Base-by-base conservation (phyloP, 2,113 vertebrate genomes). In the Peromyscus polionotus region DNA sequence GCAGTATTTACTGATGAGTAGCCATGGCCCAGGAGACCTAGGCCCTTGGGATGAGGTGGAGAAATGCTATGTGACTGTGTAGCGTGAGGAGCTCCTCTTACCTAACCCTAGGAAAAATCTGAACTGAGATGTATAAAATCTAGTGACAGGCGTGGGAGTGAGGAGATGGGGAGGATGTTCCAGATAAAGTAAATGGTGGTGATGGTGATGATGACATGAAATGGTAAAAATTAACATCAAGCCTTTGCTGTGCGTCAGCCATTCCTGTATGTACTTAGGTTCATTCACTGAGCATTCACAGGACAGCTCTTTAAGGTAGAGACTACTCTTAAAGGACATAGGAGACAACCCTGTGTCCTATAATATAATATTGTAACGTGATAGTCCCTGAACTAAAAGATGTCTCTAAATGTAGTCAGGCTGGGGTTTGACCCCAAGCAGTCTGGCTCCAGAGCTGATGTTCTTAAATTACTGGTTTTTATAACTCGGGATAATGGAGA, bases 391-490 rank as follows among this genome's bases (percentile, higher is more conserved):
- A 91, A 59, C 1, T 90, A 83, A 79, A 51, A 65, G 2, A 16
- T 20, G 9, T 61, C 31, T 68, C 16, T 51, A 67, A 90, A 86
- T 33, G 24, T 1, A 19, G 33, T 84, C 26, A 61, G 91, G 84
- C 80, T 95, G 63, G 26, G 28, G 42, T 92, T 73, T 94, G 79
- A 90, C 90, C 79, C 33, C 36, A 63, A 68, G 51, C 65, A 48
- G 33, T 75, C 28, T 89, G 94, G 39, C 54, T 96, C n/a, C n/a
- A 81, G 95, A 91, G 26, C 36, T 42, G 22, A 3, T 86, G 19
- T 96, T 93, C 85, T 77, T 79, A 86, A 76, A 83, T 96, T 36
- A 90, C 73, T 75, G 67, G 72, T 16, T 75, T 95, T 95, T 75
- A 42, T 57, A 59, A 59, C 5, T 95, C 59, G 45, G 59, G 20